Percentiles rank a stretch among this genome's conserved stretches.
Conservation (phyloP, 37 sponge, comb jelly and placozoan species). For the Halisarca cf. caerulea region DNA sequence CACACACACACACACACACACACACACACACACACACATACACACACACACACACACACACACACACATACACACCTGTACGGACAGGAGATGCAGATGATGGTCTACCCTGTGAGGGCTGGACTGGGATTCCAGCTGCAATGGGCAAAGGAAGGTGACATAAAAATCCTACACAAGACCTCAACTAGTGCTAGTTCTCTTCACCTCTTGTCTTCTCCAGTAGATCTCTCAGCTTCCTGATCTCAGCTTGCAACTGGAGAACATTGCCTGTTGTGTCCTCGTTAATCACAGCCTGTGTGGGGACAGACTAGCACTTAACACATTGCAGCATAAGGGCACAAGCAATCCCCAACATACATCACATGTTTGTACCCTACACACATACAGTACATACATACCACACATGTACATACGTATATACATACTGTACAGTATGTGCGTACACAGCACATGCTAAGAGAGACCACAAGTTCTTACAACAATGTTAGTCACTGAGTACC, state of each 20-base stretch:
- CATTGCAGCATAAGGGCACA: background rate
- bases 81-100: background rate
- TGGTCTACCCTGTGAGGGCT: too few relatives aligned
- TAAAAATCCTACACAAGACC: too few relatives aligned
- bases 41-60: background rate
- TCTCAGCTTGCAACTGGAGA: conserved; percentile 80
- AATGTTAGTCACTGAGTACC: too few relatives aligned
- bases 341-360: too few relatives aligned
- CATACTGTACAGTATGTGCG: background rate
- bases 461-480: background rate
- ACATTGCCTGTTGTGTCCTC: conserved; percentile 84
- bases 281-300: conserved; percentile 66
- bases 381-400: background rate
- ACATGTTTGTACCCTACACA: background rate
- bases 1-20: background rate
- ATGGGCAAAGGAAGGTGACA: too few relatives aligned
- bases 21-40: background rate
- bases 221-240: conserved; percentile 50
- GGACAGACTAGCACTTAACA: too few relatives aligned
- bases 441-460: background rate
- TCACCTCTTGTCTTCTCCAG: conserved; percentile 52
- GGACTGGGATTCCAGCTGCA: too few relatives aligned
- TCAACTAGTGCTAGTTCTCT: too few relatives aligned
- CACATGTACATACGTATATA: background rate
- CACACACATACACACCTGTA: background rate